Base-by-base conservation (phyloP, 2,113 vertebrate genomes). In the Ifrita kowaldi region DNA sequence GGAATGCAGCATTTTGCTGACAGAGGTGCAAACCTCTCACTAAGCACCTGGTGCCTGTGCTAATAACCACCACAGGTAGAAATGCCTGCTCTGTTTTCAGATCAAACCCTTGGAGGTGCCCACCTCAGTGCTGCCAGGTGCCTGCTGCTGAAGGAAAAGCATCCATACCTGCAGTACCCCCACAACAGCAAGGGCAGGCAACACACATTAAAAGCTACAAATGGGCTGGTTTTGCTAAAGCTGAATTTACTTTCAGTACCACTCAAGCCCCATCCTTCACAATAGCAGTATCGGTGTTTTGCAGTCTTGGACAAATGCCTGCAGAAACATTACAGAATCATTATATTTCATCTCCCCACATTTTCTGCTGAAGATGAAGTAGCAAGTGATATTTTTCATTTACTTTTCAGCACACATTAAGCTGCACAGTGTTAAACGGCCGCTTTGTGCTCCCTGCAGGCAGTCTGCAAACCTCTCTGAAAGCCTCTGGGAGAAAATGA, bases 261-360 rank as follows among this genome's bases (percentile, higher is more conserved):
- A 26, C 16, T 23, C 7, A 44, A 73, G 23, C 17, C 50, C 65
- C 73, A 93, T 57, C 26, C 30, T 50, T 96, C 57, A 56, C 19
- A 59, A 30, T 5, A 64, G 16, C 37, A 87, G 35, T 27, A 73
- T 41, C 3, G 4, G 21, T 82, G 87, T 35, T 89, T 68, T 59
- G 44, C 39, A 75, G 33, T 64, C 44, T 79, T 84, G 84, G 84
- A 77, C 44, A 95, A 90, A 93, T 75, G 65, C 62, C 82, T 76
- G 53, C 70, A 87, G 85, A 90, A 91, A 68, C 53, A 76, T 91
- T 92, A 79, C 30, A 28, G 67, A 42, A 90, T 79, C 53, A 59
- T 75, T 90, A 49, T 47, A 85, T 90, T 94, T 87, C 57, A 42
- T 64, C 24, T 93, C 62, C 16, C 10, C 65, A 35, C 26, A 32